Base-by-base conservation (phyloP, 2,888 invertebrate genomes). In the Cephus nigrinus region DNA sequence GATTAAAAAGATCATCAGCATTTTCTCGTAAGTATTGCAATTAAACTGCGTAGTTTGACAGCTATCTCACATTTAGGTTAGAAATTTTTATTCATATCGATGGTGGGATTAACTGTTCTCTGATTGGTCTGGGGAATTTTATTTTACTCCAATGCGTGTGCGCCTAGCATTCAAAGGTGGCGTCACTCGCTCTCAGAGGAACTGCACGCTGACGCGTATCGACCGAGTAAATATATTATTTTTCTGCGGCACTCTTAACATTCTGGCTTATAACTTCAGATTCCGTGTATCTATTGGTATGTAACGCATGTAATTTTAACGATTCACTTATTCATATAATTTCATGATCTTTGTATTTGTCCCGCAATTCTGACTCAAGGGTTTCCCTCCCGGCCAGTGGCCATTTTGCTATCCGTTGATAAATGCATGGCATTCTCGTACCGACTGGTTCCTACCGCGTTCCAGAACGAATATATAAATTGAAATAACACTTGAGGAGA, bases 351-450 rank as follows among this genome's bases (percentile, higher is more conserved):
- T 55, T 55, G 55, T 55, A 55, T 9, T 55, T 9, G 23, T 23
- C 55, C 9, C 55, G 23, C 55, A 55, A 55, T 55, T 55, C 55
- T 55, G 55, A 23, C 55, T 55, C 23, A 9, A 23, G 55, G 23
- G 23, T 55, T 55, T 55, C 55, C 55, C 55, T 55, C 55, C 55
- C 55, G 23, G 55, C 23, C 55, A 55, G 89, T 88, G 86, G 91
- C 91, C 91, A 91, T 91, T 89, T 91, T 91, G 91, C 90, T 91
- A 82, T 90, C 91, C 91, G 91, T 91, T 91, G 91, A 91, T 91
- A 91, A 91, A 90, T 90, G 83, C 86, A 87, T 85, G 87, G 84
- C 87, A 89, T 90, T 88, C 87, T 86, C 90, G 90, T 91, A 91
- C 91, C 91, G 91, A 91, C 91, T 87, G 91, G 88, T 90, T 85